phyloP scores from a whole-genome alignment of 2,888 invertebrate genomes.

The Bombylius discolor region DNA sequence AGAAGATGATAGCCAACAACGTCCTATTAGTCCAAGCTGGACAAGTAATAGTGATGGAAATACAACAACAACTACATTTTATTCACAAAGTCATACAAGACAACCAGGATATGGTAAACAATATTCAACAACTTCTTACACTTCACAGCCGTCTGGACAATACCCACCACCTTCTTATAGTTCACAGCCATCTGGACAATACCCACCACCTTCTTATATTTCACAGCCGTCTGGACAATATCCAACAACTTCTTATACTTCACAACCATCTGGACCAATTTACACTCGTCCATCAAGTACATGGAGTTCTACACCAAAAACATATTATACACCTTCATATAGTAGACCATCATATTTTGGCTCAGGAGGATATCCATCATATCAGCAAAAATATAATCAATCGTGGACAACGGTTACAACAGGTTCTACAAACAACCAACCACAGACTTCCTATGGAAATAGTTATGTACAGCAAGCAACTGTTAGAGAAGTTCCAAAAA shows the following conservation, averaged over 20 bases:
- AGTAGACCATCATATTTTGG: background rate
- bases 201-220: too few species aligned
- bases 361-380: background rate
- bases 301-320: background rate
- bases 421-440: background rate
- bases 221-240: too few species aligned
- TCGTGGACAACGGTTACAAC: background rate
- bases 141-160: background rate
- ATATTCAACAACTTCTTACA: background rate
- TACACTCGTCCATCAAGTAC: background rate
- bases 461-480: background rate
- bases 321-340: background rate
- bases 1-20: too few species aligned
- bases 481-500: slow-evolving; percentile 9
- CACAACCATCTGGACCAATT: too few species aligned
- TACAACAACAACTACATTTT: background rate
- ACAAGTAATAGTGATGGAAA: too few species aligned
- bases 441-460: background rate
- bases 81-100: background rate
- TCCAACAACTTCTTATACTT: too few species aligned
- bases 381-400: background rate
- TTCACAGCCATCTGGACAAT: background rate
- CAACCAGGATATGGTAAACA: background rate
- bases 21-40: too few species aligned
- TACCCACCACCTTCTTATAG: background rate